Conservation (phyloP, 2,888 invertebrate species). For the Andrena camellia region DNA sequence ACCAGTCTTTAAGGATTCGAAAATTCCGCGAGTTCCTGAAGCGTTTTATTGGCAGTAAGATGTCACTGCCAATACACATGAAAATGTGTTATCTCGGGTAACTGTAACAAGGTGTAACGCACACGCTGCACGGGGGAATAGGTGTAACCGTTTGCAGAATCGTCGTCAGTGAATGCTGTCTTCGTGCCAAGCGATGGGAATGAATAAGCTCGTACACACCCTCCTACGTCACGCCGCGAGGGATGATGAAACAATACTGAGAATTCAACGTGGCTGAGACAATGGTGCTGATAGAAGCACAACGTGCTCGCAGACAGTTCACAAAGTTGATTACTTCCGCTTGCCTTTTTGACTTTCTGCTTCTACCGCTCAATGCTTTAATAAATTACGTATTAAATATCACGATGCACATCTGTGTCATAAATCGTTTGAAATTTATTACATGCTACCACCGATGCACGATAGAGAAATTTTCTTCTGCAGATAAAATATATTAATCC, state of each 20-base stretch:
- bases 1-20: constrained; percentile 62
- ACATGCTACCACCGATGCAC: too few relatives aligned
- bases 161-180: not conserved
- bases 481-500: too few relatives aligned
- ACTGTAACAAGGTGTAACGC: not conserved
- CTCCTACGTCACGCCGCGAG: constrained; percentile 54
- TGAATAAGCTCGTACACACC: constrained; percentile 74
- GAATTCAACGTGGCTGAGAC: constrained; percentile 45
- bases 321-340: constrained; percentile 21
- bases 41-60: not conserved
- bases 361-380: not conserved
- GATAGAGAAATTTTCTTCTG: too few relatives aligned
- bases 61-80: not conserved
- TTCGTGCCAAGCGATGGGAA: constrained; percentile 69
- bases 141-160: not conserved
- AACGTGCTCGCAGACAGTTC: constrained; percentile 23
- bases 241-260: constrained; percentile 58
- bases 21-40: constrained; percentile 40
- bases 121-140: not conserved
- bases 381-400: too few relatives aligned
- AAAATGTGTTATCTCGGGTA: not conserved
- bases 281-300: constrained; percentile 44
- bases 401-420: too few relatives aligned
- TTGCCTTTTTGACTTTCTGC: not conserved
- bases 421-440: too few relatives aligned